A percentile compares a stretch with the other conserved stretches of the same genome.
Evolutionary conservation across 92 coral and sea anemone species (phyloP).

Genomic region (Porites cylindrica): DNA sequence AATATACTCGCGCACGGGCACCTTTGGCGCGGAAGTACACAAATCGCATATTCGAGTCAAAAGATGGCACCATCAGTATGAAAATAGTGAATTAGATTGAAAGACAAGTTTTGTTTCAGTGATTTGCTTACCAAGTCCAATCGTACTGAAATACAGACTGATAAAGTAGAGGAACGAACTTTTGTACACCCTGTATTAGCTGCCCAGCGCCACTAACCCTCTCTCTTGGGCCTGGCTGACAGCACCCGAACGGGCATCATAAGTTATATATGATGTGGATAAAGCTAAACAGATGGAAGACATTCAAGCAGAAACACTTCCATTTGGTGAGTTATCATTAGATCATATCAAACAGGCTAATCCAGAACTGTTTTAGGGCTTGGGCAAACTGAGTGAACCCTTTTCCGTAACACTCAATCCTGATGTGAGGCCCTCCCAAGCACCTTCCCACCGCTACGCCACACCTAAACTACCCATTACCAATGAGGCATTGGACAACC

Average conservation of each 20-base stretch:
- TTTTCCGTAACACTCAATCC: slow-evolving; percentile 58
- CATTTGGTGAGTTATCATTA: slow-evolving; percentile 59
- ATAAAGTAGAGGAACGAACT: no score
- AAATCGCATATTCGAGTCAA: no score
- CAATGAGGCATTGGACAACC: slow-evolving; percentile 35
- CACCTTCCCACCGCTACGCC: slow-evolving; percentile 66
- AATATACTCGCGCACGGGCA: no score
- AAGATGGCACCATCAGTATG: no score
- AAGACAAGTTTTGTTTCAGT: no score
- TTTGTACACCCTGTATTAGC: slow-evolving; percentile 29
- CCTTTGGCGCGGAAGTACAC: no score
- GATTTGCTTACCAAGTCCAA: no score
- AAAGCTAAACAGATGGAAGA: slow-evolving; percentile 46
- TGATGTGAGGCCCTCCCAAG: slow-evolving; percentile 60
- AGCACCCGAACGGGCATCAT: slow-evolving; percentile 68
- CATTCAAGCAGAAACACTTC: not conserved
- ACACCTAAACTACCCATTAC: slow-evolving; percentile 62
- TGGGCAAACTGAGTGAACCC: slow-evolving; percentile 60
- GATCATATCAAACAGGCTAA: slow-evolving; percentile 43
- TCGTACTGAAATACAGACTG: no score
- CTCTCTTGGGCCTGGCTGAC: slow-evolving; percentile 66
- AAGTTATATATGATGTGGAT: slow-evolving; percentile 48
- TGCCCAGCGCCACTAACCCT: slow-evolving; percentile 54
- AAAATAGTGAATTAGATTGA: no score
- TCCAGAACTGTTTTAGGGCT: slow-evolving; percentile 57